These are phyloP conservation scores for Trochalopteron elliotii DNA, from an alignment of 2,113 vertebrate species.

Conservation along the genomic window DNA sequence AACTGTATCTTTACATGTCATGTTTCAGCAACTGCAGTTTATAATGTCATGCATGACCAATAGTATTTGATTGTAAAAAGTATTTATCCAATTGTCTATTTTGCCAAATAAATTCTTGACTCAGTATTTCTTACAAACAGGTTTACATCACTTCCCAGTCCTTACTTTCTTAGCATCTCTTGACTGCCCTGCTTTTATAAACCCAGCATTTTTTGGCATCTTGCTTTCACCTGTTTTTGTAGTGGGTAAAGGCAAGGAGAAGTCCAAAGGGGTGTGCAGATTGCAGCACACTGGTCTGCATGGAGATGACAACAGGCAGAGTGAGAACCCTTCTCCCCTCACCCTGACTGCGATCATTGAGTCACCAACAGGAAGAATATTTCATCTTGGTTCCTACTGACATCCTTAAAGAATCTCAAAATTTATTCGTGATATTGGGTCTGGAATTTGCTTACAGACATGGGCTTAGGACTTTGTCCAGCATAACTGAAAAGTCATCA, in stretches of 20 bases:
- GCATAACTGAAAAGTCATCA: not conserved
- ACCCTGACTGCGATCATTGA: not conserved
- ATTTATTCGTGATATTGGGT: not conserved
- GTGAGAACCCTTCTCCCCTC: not conserved
- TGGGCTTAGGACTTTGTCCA: not conserved
- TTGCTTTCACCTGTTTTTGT: not conserved
- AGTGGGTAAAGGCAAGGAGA: not conserved
- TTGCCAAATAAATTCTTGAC: not conserved
- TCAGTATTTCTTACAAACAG: not conserved
- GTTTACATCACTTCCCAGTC: not conserved
- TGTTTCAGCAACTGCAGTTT: conserved; percentile 10
- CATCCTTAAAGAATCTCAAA: not conserved
- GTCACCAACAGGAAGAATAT: not conserved
- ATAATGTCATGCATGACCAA: not conserved
- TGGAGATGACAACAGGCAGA: not conserved
- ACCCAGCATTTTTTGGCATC: not conserved
- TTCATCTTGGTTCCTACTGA: not conserved
- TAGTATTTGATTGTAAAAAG: not conserved
- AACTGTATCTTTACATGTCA: not conserved
- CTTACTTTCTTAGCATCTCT: not conserved
- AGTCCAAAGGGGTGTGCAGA: not conserved
- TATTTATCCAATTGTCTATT: not conserved
- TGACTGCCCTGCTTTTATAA: not conserved
- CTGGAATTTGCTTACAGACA: not conserved
- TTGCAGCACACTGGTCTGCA: rapidly evolving